These are phyloP conservation scores for Halisarca cf. caerulea DNA, from an alignment of 37 sponge, comb jelly and placozoan species.

Conservation along the genomic window DNA sequence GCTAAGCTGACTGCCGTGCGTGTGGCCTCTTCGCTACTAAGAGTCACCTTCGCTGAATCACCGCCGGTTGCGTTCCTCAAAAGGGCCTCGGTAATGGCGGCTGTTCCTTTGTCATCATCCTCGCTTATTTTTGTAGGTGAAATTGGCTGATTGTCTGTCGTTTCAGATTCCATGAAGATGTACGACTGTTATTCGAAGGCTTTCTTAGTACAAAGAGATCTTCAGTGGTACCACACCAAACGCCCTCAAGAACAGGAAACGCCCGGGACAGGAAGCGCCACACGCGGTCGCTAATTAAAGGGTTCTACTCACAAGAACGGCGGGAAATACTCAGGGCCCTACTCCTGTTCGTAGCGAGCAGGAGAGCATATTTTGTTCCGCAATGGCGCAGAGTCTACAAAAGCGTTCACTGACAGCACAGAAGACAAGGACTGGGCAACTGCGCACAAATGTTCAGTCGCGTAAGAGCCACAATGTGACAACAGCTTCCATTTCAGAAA, in stretches of 20 bases:
- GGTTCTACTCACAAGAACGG: no score
- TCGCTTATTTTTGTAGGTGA: background rate
- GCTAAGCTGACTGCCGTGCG: background rate
- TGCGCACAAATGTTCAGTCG: no score
- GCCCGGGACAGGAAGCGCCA: background rate
- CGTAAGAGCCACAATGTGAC: background rate
- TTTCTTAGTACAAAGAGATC: background rate
- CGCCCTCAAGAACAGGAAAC: background rate
- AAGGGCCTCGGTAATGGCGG: background rate
- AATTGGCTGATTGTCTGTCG: background rate
- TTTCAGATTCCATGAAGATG: background rate
- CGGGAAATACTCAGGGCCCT: no score
- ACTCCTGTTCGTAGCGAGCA: no score
- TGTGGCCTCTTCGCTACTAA: background rate
- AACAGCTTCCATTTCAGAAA: background rate
- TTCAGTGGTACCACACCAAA: background rate
- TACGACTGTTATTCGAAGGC: background rate
- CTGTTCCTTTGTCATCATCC: background rate
- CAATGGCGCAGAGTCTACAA: no score
- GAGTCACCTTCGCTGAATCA: background rate
- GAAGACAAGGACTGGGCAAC: no score
- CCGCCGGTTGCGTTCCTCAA: constrained; percentile 33
- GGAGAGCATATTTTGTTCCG: no score
- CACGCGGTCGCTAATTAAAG: no score
- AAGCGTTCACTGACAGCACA: no score